Percentiles rank a stretch among this genome's conserved stretches.
Evolutionary conservation across 1,140 invertebrate genomes (phyloP).

Genomic region (Leucophenga varia): DNA sequence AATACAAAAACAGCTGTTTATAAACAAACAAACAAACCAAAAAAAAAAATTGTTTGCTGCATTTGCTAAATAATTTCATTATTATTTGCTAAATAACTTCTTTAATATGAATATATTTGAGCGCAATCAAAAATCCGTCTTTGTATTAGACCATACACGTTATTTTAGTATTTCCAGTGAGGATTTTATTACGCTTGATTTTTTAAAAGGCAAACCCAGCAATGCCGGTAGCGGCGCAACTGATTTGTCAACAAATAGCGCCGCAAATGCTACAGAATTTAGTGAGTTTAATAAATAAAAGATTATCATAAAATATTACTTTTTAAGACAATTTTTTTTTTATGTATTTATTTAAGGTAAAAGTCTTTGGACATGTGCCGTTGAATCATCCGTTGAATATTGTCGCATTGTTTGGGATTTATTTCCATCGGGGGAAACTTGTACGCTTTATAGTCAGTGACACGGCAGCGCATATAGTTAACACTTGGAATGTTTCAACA

Average conservation of each 20-base stretch:
- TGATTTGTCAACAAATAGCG: constrained; percentile 30
- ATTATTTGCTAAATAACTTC: too few species aligned
- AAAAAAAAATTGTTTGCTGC: too few species aligned
- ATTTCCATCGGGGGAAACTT: constrained; percentile 83
- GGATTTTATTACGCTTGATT: constrained; percentile 85
- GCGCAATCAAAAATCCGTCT: constrained; percentile 89
- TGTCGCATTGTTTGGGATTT: constrained; percentile 96
- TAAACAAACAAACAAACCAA: constrained; percentile 5
- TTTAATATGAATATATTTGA: constrained; percentile 51
- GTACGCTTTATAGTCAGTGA: constrained; percentile 85
- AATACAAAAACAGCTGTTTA: background rate
- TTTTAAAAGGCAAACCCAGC: constrained; percentile 67
- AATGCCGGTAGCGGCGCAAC: background rate
- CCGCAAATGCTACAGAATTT: constrained; percentile 24
- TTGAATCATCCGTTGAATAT: constrained; percentile 93
- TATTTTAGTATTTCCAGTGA: constrained; percentile 87
- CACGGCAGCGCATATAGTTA: constrained; percentile 74
- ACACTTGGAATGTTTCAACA: constrained; percentile 76
- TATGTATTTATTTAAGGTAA: too few species aligned
- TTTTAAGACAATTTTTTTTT: constrained; percentile 68
- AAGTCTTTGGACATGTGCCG: constrained; percentile 91
- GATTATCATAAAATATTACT: too few species aligned
- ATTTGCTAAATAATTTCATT: too few species aligned
- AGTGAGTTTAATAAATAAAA: too few species aligned
- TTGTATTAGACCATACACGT: constrained; percentile 90